Evolutionary conservation across 2,113 vertebrate genomes (phyloP), one percentile per base, ranked within the genome.

Genomic region (Tautogolabrus adspersus): DNA sequence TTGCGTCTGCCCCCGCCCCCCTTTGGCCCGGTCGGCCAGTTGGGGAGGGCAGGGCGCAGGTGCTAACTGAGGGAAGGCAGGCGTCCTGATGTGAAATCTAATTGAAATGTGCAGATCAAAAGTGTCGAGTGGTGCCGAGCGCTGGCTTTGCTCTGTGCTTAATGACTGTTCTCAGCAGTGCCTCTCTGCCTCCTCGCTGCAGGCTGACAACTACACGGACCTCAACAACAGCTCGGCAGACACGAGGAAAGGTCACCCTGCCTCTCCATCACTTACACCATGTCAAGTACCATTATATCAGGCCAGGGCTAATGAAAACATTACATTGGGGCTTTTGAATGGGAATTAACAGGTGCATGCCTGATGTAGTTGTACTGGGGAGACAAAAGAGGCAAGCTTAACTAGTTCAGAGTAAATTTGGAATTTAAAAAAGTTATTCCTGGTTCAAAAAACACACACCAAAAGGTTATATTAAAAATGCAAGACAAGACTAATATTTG

Each of bases 101-200:
- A 94, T 93, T 93, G 93, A 94, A 94, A 92, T 87, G 93, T 93
- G 93, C 90, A 92, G 91, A 94, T 94, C 88, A 94, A 91, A 93
- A 91, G 90, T 89, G 85, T 88, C 19, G 87, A 90, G 89, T 66
- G 77, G 84, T 81, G 90, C 86, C 66, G 84, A 81, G 88, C 66
- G 84, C 84, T 83, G 87, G 89, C 91, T 86, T 84, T 78, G 82
- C 88, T 85, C 79, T 68, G 87, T 75, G 88, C 77, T 84, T 92
- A 94, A 92, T 93, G 92, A 92, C 88, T 68, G 84, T 79, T 91
- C 91, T 70, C 90, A 88, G 91, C 84, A 51, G 86, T 79, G 83
- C 72, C 75, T 54, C 83, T 76, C 84, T 74, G 79, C 83, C 83
- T 81, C 78, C 63, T 84, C 47, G 86, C 86, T 82, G 88, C 72